Base-by-base conservation (phyloP, 2,888 invertebrate species). In the Harmothoe impar region DNA sequence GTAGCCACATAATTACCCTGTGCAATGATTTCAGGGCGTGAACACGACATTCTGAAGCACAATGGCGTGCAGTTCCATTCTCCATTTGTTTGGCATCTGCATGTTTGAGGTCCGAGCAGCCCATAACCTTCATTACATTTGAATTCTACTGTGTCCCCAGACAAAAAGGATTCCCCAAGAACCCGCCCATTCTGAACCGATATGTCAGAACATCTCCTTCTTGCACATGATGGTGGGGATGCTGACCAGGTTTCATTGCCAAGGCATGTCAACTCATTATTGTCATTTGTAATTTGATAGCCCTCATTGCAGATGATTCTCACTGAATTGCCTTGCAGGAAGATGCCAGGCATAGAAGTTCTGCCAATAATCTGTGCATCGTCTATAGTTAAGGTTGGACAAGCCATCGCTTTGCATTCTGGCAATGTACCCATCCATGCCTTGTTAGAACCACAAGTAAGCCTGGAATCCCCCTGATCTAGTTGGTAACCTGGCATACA, bases 31-130 rank as follows among this genome's bases (percentile, higher is more conserved):
- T 88, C 92, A 15, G 92, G 92, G 10, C 33, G n/a, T 15, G 33
- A n/a, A 89, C 92, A 92, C 0, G 54, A 68, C 12, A 92, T 90
- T 29, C 90, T 68, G 54, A 33, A 81, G 72, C 92, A 92, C 3
- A 33, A 29, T 0, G 89, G 90, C 52, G 29, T 52, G 81, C 77
- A 43, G 31, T 86, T 68, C 91, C 91, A 91, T 10, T 17, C 72
- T 31, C 78, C 52, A 29, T 35, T 78, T 52, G 62, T 35, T 12
- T 35, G 33, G 31, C 89, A 89, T 25, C 33, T 35, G 43, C 68
- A 72, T 10, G 43, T 25, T 78, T 5, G 31, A n/a, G 72, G 43
- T 29, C 89, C 90, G 17, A 89, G 51, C 25, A 89, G 29, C 3
- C 25, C 33, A 54, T 52, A 90, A 5, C 90, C 90, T 31, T 62